Conservation (phyloP, 2,113 vertebrate genomes). For the Seriola rivoliana region DNA sequence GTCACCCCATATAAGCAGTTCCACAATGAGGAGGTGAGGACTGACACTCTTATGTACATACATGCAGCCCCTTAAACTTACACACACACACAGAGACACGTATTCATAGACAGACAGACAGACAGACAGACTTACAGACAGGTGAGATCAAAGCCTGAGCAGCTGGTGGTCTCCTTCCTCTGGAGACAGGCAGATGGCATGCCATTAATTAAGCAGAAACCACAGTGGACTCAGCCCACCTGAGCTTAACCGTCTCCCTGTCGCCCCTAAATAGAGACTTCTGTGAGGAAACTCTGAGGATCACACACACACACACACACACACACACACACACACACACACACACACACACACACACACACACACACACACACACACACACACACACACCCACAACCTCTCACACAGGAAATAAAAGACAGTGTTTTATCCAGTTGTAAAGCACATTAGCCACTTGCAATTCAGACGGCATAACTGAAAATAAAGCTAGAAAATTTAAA, state of each 20-base stretch:
- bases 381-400: not conserved
- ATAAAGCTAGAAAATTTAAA: slow-evolving; percentile 38
- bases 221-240: slow-evolving; percentile 70
- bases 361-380: not conserved
- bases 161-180: slow-evolving; percentile 73
- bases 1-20: not conserved
- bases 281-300: slow-evolving; percentile 27
- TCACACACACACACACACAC: slow-evolving; percentile 3
- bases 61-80: not conserved
- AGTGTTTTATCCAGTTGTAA: slow-evolving; percentile 45
- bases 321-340: not conserved
- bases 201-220: slow-evolving; percentile 81
- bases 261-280: slow-evolving; percentile 46
- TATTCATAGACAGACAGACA: not conserved
- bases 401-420: not conserved
- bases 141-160: slow-evolving; percentile 80
- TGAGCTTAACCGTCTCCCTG: slow-evolving; percentile 60
- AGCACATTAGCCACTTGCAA: slow-evolving; percentile 30
- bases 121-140: slow-evolving; percentile 41
- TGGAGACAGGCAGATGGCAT: slow-evolving; percentile 79
- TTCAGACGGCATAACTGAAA: slow-evolving; percentile 43
- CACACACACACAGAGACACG: not conserved
- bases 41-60: slow-evolving; percentile 28
- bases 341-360: slow-evolving; percentile 1
- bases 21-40: slow-evolving; percentile 44